Percentiles rank a stretch among this genome's conserved stretches.
Conservation (phyloP, 1,140 invertebrate genomes). For the Pollicipes pollicipes region DNA sequence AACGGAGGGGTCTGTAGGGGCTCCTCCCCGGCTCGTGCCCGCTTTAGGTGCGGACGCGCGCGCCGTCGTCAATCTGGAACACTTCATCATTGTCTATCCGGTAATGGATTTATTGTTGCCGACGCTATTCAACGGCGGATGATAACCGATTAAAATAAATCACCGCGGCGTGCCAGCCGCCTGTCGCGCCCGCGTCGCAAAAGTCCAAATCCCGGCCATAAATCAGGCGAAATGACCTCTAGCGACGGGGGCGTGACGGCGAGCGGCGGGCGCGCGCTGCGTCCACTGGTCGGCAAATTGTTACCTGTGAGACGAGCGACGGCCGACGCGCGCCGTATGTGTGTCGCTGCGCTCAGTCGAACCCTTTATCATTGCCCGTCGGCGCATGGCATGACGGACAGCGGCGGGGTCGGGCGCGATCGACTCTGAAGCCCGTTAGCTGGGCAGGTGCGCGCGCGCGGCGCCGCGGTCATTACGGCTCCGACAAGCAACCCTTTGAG, state of each 20-base stretch:
- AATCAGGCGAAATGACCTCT: background rate
- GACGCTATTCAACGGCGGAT: background rate
- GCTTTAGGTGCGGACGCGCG: background rate
- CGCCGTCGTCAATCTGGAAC: background rate
- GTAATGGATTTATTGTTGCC: slow-evolving; percentile 2
- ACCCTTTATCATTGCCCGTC: background rate
- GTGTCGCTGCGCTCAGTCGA: background rate
- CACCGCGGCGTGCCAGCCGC: background rate
- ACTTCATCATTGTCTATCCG: background rate
- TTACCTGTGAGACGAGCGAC: background rate
- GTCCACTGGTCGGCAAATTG: background rate
- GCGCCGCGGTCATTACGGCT: background rate
- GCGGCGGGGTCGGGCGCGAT: too few species aligned
- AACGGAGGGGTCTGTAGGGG: background rate
- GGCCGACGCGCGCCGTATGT: background rate
- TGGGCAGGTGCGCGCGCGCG: background rate
- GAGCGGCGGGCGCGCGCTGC: background rate
- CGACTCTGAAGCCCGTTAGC: background rate
- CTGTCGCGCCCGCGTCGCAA: background rate
- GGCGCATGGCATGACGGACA: background rate
- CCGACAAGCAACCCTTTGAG: background rate
- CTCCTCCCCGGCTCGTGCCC: background rate
- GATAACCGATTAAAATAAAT: slow-evolving; percentile 2
- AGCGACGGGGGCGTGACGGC: background rate
- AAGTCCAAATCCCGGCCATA: background rate